Percentiles rank a stretch among this genome's conserved stretches.
phyloP scores from a whole-genome alignment of 35 echinoderm and acorn worm species.

The Patiria miniata region DNA sequence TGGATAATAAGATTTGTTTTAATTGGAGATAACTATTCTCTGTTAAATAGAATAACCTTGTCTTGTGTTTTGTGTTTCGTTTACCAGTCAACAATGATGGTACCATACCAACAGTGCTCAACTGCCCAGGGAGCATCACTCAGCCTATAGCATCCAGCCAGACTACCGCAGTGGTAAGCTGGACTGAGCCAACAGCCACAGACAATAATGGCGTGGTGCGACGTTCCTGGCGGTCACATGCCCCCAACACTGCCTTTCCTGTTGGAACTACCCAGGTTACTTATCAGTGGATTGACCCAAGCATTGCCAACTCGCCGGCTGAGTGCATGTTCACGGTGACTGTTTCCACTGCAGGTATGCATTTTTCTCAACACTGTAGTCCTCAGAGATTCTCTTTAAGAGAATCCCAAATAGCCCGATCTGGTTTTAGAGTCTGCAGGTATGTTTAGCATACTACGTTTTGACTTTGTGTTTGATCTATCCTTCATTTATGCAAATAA shows the following conservation, averaged over 20 bases:
- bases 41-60: neutral
- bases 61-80: neutral
- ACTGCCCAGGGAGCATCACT: neutral
- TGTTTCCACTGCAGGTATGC: neutral
- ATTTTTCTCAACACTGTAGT: too few species aligned
- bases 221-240: neutral
- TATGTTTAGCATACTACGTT: too few species aligned
- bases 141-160: neutral
- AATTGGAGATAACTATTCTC: too few species aligned
- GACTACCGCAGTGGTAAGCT: neutral
- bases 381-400: too few species aligned
- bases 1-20: too few species aligned
- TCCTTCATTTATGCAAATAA: too few species aligned
- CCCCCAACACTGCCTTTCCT: neutral
- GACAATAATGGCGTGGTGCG: conserved; percentile 23
- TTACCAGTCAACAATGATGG: conserved; percentile 10
- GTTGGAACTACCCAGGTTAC: conserved; percentile 9
- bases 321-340: neutral
- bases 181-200: conserved; percentile 33
- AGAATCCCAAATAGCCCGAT: too few species aligned
- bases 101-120: neutral
- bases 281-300: conserved; percentile 11
- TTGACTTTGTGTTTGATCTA: too few species aligned
- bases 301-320: neutral
- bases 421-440: too few species aligned